A percentile compares a stretch with the other conserved stretches of the same genome.
These are phyloP conservation scores for Probosciger aterrimus DNA, from an alignment of 2,113 vertebrate species.

Conservation along the genomic window DNA sequence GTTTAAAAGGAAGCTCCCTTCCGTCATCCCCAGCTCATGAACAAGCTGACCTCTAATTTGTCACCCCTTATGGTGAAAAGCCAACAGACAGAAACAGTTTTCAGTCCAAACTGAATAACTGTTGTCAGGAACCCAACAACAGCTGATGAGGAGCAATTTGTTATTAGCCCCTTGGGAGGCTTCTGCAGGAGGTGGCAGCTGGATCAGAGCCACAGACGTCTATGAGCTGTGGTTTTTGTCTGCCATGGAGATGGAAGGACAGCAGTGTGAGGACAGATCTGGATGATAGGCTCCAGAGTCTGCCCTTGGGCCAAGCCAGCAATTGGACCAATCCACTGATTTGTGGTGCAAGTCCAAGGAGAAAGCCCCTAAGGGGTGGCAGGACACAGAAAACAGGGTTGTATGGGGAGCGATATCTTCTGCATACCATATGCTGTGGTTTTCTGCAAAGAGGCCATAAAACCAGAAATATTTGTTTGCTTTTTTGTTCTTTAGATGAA, in stretches of 20 bases:
- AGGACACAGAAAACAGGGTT: not conserved
- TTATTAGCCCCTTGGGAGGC: not conserved
- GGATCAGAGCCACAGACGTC: not conserved
- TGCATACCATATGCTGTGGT: not conserved
- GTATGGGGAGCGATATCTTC: not conserved
- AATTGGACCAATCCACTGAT: not conserved
- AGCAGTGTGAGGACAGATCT: not conserved
- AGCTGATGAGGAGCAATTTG: not conserved
- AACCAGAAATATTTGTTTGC: not conserved
- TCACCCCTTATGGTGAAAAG: not conserved
- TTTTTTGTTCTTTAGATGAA: not conserved
- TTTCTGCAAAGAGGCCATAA: not conserved
- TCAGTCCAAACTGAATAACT: not conserved
- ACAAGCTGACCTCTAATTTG: not conserved
- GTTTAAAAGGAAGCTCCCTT: not conserved
- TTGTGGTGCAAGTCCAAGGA: not conserved
- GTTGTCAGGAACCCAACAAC: not conserved
- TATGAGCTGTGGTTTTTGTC: not conserved
- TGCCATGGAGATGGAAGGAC: not conserved
- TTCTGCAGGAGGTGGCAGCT: not conserved
- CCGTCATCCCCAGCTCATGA: rapidly evolving
- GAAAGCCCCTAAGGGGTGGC: not conserved
- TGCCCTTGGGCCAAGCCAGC: not conserved
- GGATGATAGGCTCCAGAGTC: not conserved
- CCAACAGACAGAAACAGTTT: not conserved